Evolutionary conservation across 1,140 invertebrate genomes (phyloP).

Genomic region (Stenopsyche tienmushanensis): DNA sequence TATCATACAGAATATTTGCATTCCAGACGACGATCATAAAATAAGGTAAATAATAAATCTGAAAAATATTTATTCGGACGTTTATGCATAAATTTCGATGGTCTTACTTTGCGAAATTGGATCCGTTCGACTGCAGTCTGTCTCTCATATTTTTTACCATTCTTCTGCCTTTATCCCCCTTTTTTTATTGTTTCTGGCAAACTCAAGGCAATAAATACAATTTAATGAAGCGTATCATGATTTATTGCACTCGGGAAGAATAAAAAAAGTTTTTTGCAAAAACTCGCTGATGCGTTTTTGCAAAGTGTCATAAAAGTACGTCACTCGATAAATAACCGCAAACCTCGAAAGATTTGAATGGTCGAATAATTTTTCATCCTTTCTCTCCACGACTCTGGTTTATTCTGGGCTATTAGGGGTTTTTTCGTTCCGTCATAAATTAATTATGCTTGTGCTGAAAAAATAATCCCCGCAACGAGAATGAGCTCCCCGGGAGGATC

Average conservation of each 20-base stretch:
- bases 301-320: neutral
- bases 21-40: too few relatives aligned
- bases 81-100: too few relatives aligned
- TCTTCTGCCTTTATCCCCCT: too few relatives aligned
- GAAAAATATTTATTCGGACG: too few relatives aligned
- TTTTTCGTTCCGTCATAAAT: constrained; percentile 30
- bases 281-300: neutral
- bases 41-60: too few relatives aligned
- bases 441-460: constrained; percentile 24
- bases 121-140: too few relatives aligned
- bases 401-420: constrained; percentile 8
- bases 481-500: too few relatives aligned
- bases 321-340: too few relatives aligned
- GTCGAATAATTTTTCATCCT: constrained; percentile 7
- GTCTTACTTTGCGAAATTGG: too few relatives aligned
- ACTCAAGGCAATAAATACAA: neutral
- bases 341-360: constrained; percentile 8
- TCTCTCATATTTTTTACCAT: too few relatives aligned
- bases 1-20: too few relatives aligned
- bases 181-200: too few relatives aligned
- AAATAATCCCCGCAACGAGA: constrained; percentile 24
- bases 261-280: neutral
- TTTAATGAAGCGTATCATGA: constrained; percentile 9
- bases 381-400: neutral
- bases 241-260: neutral